Evolutionary conservation across 2,113 vertebrate genomes (phyloP), one percentile per base, ranked within the genome.

Genomic region (Panthera leo): DNA sequence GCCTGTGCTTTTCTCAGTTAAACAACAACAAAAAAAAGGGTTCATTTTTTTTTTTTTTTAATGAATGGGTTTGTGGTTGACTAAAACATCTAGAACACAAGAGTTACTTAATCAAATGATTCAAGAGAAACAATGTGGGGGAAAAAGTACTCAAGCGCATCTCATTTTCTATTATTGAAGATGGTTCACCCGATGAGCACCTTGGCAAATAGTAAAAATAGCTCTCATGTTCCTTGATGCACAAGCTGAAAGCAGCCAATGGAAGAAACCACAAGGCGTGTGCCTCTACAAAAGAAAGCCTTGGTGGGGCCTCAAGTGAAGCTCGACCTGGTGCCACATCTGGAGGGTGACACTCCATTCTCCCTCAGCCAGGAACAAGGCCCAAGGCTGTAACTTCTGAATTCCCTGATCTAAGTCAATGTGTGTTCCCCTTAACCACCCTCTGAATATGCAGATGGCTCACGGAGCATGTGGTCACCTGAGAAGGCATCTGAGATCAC

Each of bases 221-320:
- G 58, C 76, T 21, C 48, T 73, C 13, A 4, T 18, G 15, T 93
- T 80, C 19, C 45, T 58, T 5, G 15, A 27, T 6, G 85, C n/a
- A 39, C 23, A 19, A 80, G 84, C 4, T 0, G 19, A 58, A 67
- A 83, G 25, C 19, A 10, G 36, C 8, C 12, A 16, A 34, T 27
- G 11, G 87, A 55, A 39, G n/a, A 42, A 79, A 42, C 11, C 34
- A 18, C 0, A 0, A 1, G 2, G 7, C 23, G 3, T 16, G 18
- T 8, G 29, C 15, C 71, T 42, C 58, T 36, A 34, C 16, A 11
- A 36, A 65, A 70, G 7, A 0, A 25, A 23, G 8, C 34, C 55
- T 0, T 1, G 8, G 15, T 13, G 39, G 10, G 12, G 48, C 36
- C 71, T 1, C 0, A 31, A 29, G 25, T 15, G 55, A 27, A 58